Evolutionary conservation across 2,888 invertebrate genomes (phyloP).

Genomic region (Doris montereyensis): DNA sequence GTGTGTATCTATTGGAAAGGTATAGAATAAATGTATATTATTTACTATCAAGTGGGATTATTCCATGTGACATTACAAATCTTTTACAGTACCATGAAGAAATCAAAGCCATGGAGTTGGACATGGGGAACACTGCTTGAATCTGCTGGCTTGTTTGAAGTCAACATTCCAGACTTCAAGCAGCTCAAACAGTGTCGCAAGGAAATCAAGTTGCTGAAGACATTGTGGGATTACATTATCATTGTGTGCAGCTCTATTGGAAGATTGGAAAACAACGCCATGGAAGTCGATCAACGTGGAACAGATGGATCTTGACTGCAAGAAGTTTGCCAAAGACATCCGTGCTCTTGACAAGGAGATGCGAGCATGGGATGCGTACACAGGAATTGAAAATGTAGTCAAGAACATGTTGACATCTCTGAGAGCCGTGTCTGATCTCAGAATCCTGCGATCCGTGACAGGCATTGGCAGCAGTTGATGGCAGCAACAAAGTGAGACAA

Average conservation of each 20-base stretch:
- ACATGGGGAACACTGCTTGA: slow-evolving; percentile 89
- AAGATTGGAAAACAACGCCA: slow-evolving; percentile 97
- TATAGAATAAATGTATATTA: too few species aligned
- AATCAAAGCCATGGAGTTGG: slow-evolving; percentile 85
- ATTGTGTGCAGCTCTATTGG: slow-evolving; percentile 92
- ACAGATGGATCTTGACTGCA: slow-evolving; percentile 98
- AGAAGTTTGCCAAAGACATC: slow-evolving; percentile 89
- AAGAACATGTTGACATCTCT: slow-evolving; percentile 97
- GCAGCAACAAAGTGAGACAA: slow-evolving; percentile 86
- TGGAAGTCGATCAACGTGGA: slow-evolving; percentile 98
- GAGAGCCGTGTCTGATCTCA: slow-evolving; percentile 95
- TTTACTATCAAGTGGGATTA: too few species aligned
- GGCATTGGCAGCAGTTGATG: slow-evolving; percentile 98
- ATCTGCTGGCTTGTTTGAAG: slow-evolving; percentile 94
- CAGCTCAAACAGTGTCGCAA: slow-evolving; percentile 91
- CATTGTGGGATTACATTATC: slow-evolving; percentile 95
- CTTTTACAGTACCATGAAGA: slow-evolving; percentile 85
- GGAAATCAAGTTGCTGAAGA: slow-evolving; percentile 84
- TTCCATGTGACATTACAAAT: too few species aligned
- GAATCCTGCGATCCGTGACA: slow-evolving; percentile 94
- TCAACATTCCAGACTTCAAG: slow-evolving; percentile 94
- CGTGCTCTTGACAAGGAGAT: slow-evolving; percentile 92
- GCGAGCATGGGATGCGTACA: slow-evolving; percentile 93
- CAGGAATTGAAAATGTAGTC: slow-evolving; percentile 89
- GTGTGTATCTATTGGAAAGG: too few species aligned